These are phyloP conservation scores for Hesperophylax magnus DNA, from an alignment of 1,140 invertebrate genomes.

Conservation along the genomic window DNA sequence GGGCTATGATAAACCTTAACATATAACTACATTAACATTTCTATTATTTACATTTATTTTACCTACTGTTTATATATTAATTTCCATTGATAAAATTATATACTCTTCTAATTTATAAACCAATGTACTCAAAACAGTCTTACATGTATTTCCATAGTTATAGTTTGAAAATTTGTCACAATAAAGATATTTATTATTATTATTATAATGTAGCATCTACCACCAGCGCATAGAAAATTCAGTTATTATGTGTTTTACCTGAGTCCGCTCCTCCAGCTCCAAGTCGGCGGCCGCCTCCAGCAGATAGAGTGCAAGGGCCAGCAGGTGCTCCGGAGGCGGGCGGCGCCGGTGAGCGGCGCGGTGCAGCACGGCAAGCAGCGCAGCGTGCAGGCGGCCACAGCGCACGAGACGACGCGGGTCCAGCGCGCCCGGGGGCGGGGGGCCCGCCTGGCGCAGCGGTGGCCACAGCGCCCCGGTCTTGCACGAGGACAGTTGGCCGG, in stretches of 20 bases:
- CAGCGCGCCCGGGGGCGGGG: constrained; percentile 59
- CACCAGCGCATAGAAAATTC: too few species aligned
- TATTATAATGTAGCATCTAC: too few species aligned
- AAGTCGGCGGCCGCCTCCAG: constrained; percentile 85
- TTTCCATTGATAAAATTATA: too few species aligned
- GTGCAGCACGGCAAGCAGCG: constrained; percentile 87
- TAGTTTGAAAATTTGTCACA: too few species aligned
- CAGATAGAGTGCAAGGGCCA: constrained; percentile 89
- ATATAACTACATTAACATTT: too few species aligned
- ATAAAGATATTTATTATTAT: too few species aligned
- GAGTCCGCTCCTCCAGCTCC: constrained; percentile 66
- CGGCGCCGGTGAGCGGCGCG: constrained; percentile 84
- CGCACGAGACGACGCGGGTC: constrained; percentile 63
- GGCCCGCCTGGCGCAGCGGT: constrained; percentile 61
- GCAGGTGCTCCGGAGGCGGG: constrained; percentile 84
- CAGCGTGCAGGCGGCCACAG: constrained; percentile 86
- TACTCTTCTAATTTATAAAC: too few species aligned
- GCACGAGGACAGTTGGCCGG: constrained; percentile 34
- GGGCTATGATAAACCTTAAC: too few species aligned
- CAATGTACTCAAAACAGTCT: too few species aligned
- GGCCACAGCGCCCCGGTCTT: constrained; percentile 62
- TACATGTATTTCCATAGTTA: too few species aligned
- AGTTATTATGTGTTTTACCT: not conserved
- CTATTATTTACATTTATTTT: too few species aligned
- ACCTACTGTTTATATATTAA: too few species aligned